Percentiles rank a stretch among this genome's conserved stretches.
Conservation (phyloP, 1,140 invertebrate species). For the Aphis craccivora region DNA sequence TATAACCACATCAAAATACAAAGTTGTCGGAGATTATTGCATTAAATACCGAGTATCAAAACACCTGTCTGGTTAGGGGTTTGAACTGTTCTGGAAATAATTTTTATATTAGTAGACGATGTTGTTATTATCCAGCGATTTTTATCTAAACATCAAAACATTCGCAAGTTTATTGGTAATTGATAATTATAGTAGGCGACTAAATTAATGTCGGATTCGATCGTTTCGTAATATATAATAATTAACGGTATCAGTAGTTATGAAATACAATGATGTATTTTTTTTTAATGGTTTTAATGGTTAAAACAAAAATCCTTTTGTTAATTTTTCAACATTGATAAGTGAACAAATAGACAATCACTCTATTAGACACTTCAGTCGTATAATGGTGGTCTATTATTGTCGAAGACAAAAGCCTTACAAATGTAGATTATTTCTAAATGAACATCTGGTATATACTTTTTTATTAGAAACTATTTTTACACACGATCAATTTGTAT, state of each 20-base stretch:
- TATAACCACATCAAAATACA: neutral
- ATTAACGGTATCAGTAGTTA: neutral
- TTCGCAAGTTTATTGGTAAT: neutral
- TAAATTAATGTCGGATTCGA: neutral
- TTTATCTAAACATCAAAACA: neutral
- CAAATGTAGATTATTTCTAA: slow-evolving; percentile 23
- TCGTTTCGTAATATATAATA: neutral
- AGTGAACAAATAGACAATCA: neutral
- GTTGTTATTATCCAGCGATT: neutral
- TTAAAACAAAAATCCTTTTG: neutral
- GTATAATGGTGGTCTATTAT: neutral
- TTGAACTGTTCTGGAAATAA: neutral
- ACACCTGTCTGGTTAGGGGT: neutral
- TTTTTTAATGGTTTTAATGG: too few relatives aligned
- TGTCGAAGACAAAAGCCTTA: slow-evolving; percentile 10
- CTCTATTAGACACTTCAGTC: neutral
- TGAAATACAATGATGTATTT: neutral
- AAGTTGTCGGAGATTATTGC: neutral
- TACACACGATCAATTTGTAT: neutral
- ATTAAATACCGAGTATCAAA: neutral
- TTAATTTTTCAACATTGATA: neutral
- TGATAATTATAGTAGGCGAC: neutral
- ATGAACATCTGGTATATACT: slow-evolving; percentile 1
- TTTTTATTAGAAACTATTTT: neutral
- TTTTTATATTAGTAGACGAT: neutral